Evolutionary conservation across 1,140 invertebrate species (phyloP), one percentile per base, ranked within the genome.

Genomic region (Cephus cinctus): DNA sequence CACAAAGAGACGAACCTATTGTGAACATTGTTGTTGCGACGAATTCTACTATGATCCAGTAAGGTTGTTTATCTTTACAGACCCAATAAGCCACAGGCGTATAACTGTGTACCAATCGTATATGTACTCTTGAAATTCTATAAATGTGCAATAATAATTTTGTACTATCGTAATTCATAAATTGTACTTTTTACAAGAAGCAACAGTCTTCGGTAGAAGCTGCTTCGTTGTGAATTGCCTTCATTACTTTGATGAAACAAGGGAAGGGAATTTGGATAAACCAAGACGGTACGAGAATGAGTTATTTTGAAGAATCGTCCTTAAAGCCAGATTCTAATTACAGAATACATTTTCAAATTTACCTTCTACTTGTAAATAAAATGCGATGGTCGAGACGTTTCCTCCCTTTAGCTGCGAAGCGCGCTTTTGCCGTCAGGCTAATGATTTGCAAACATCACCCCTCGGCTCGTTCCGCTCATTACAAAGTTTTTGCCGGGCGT

Each of bases 361-460:
- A 43, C 47, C 50, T 54, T 38, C 47, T 50, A 50, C 43, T 46
- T 32, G 42, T 38, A 23, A 46, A 46, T 46, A n/a, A n/a, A n/a
- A n/a, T n/a, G n/a, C n/a, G n/a, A n/a, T n/a, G n/a, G n/a, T n/a
- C n/a, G 22, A 46, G 32, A 36, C 14, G 34, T 39, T 25, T 14
- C 21, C 22, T 19, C 41, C 20, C 42, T 25, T 27, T 41, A 43
- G 45, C 19, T 36, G 14, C 20, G 22, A 34, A 38, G 36, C 57
- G 35, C 46, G 36, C 48, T 56, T 64, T 52, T 54, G 55, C 52
- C 40, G 44, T 44, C 57, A 45, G 35, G 51, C 66, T 73, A 75
- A 73, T 67, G 72, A 73, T 71, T 73, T 73, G 66, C 67, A 75
- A 75, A 75, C 61, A 73, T 58, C 50, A 45, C 55, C 59, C 60